Base-by-base conservation (phyloP, 2,888 invertebrate species). In the Oxytorus armatus region DNA sequence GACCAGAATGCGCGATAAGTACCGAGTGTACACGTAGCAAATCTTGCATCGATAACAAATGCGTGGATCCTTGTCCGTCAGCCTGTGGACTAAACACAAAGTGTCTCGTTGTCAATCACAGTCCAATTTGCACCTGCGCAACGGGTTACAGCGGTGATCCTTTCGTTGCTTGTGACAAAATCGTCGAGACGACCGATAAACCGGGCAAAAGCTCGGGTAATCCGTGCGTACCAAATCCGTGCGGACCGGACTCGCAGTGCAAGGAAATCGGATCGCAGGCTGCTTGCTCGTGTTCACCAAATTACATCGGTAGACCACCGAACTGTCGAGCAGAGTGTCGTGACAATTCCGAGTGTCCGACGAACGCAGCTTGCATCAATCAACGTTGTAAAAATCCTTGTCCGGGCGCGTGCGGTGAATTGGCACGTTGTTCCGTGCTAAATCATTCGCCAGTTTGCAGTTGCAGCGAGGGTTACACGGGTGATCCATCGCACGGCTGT, bases 371-470 rank as follows among this genome's bases (percentile, higher is more conserved):
- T 75, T 98, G 98, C 88, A 93, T 95, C 79, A 96, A 96, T 88
- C 96, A 96, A 89, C 95, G 95, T 79, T 98, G 97, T 89, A 94
- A 94, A 88, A 96, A 97, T 92, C 97, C 97, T 18, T 98, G 98
- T 88, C 94, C 95, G 66, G 96, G 96, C 76, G 93, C 94, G 0
- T 98, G 98, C 88, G 97, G 97, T 63, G 93, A 94, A 73, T 95
- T 96, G 89, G 97, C 97, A 14, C 92, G 96, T 79, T 98, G 98
- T 90, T 94, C 95, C 79, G 96, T 97, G n/a, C 94, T 96, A 16
- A 96, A 97, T 91, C 98, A 98, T 89, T 94, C 94, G 86, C 95
- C 97, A 10, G 94, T 96, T 68, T 97, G 97, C 88, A 95, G 95
- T 77, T 98, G 98, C 89, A 94, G 95, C 83, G 95, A 96, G 90